Conservation (phyloP, 2,113 vertebrate genomes). For the Hymenochirus boettgeri region DNA sequence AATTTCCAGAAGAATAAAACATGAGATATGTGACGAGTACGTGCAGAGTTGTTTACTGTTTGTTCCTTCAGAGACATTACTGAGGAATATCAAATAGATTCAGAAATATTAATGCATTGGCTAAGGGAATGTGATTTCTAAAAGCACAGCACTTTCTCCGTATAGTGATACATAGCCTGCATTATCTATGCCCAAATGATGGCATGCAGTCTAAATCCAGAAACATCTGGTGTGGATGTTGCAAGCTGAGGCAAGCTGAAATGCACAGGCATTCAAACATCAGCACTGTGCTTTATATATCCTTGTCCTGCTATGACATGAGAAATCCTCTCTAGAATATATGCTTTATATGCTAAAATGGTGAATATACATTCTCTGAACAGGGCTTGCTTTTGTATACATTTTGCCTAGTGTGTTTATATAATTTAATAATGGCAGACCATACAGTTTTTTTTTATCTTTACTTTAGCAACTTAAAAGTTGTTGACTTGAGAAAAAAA, state of each 20-base stretch:
- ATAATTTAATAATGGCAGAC: too few relatives aligned
- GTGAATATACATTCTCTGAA: too few relatives aligned
- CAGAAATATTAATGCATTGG: slow-evolving; percentile 25
- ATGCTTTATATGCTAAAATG: too few relatives aligned
- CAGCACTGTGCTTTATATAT: slow-evolving; percentile 18
- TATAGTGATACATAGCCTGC: slow-evolving; percentile 11
- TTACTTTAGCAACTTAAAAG: too few relatives aligned
- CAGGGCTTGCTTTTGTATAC: too few relatives aligned
- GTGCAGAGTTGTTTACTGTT: slow-evolving; percentile 24
- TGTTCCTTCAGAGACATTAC: slow-evolving; percentile 12
- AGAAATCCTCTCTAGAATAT: slow-evolving; percentile 13
- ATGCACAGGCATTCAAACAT: slow-evolving; percentile 20
- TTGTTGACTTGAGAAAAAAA: too few relatives aligned
- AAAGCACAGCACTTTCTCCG: slow-evolving; percentile 20
- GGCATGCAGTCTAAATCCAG: slow-evolving; percentile 19
- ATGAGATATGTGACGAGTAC: slow-evolving; percentile 21
- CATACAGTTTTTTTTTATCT: too few relatives aligned
- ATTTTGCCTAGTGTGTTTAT: too few relatives aligned
- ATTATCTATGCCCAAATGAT: slow-evolving; percentile 41
- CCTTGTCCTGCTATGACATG: slow-evolving; percentile 18
- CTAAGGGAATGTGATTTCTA: slow-evolving; percentile 19
- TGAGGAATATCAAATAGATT: slow-evolving; percentile 33
- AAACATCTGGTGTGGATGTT: slow-evolving; percentile 42
- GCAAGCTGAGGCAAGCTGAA: slow-evolving; percentile 13
- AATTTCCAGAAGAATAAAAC: slow-evolving; percentile 33